A percentile compares a stretch with the other conserved stretches of the same genome.
Evolutionary conservation across 1,140 invertebrate species (phyloP).

Genomic region (Arctopsyche grandis): DNA sequence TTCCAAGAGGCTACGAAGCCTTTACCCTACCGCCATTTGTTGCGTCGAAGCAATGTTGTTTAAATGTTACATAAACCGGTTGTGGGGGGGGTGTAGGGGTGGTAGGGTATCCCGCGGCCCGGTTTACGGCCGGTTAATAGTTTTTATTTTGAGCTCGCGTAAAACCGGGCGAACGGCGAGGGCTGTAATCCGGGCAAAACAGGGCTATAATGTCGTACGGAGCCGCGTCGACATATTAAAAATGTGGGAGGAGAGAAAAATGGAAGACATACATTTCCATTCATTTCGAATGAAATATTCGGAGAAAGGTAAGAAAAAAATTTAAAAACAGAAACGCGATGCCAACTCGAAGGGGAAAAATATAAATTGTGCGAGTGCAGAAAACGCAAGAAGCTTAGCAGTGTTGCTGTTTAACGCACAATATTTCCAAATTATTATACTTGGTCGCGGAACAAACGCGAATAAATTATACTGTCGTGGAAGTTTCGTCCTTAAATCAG

Average conservation of each 20-base stretch:
- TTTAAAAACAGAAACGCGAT: background rate
- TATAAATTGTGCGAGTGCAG: conserved; percentile 2
- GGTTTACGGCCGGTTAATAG: conserved; percentile 22
- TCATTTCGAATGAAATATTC: conserved; percentile 20
- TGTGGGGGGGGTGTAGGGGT: no score
- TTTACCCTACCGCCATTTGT: background rate
- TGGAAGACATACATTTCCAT: conserved; percentile 29
- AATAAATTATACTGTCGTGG: background rate
- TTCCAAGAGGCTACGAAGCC: background rate
- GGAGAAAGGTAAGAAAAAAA: background rate
- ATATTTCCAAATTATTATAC: conserved; percentile 17
- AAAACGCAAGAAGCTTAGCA: background rate
- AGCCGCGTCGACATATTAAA: background rate
- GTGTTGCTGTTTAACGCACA: background rate
- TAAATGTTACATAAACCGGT: conserved; percentile 14
- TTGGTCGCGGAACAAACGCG: background rate
- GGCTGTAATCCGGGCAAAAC: no score
- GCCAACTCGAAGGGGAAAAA: background rate
- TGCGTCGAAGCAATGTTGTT: conserved; percentile 2
- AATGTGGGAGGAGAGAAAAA: conserved; percentile 12
- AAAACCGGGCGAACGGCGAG: background rate
- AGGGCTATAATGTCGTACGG: background rate
- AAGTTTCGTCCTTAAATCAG: conserved; percentile 7
- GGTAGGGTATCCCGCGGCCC: background rate
- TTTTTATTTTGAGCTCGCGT: background rate